Evolutionary conservation across 2,113 vertebrate genomes (phyloP), one percentile per base, ranked within the genome.

Genomic region (Eidolon helvum): DNA sequence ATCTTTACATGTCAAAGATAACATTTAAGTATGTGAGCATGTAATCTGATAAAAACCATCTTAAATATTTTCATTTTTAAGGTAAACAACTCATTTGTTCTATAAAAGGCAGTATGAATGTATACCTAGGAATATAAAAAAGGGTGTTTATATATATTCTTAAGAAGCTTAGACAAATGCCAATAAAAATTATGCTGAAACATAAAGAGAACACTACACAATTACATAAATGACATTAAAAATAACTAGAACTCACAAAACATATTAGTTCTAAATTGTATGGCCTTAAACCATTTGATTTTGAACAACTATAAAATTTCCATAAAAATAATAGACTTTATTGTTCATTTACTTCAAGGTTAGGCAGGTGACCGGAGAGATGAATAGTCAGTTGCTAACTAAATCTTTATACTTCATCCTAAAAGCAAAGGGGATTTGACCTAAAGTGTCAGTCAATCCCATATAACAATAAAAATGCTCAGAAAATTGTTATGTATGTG

Each of bases 291-390:
- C 8, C 53, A 83, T 69, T 83, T 66, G 77, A 90, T 96, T 94
- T 96, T 97, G 87, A 95, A 75, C 74, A 97, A 35, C 66, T 93
- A 82, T 82, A 96, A 97, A 98, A 92, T 96, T 97, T 92, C 97
- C 97, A 97, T 90, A 98, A 97, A 97, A 99, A 99, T 98, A 98
- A 98, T 97, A 98, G 98, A 98, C 98, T 98, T 98, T 98, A 98
- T 98, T 99, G 98, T 99, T 99, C 99, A 99, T 99, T 99, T 99
- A 99, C 98, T 99, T 99, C 98, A 99, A 99, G 98, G 99, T 99
- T 99, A 99, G 99, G 99, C 98, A 99, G 98, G 95, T 98, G 98
- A 98, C 99, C 99, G 99, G 99, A 99, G 98, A 98, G 98, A 99
- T 50, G 50, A 50, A 50, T 97, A 99, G 98, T 99, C 99, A 99